phyloP scores from a whole-genome alignment of 1,140 invertebrate genomes.

The Bombus breviceps region DNA sequence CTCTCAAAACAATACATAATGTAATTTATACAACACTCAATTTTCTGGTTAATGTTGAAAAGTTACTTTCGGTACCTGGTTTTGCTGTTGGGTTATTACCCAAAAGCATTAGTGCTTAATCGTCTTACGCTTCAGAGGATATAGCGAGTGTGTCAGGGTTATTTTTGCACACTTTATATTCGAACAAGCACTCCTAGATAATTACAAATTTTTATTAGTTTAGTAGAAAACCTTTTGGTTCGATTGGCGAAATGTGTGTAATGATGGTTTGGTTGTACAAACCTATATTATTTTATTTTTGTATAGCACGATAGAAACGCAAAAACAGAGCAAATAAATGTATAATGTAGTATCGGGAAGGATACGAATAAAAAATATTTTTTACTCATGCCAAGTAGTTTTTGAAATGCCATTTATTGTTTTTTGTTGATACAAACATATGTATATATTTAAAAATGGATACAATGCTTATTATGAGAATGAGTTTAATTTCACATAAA shows the following conservation, averaged over 20 bases:
- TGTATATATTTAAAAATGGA: too few relatives aligned
- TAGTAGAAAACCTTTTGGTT: constrained; percentile 6
- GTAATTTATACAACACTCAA: neutral
- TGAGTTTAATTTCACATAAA: constrained; percentile 23
- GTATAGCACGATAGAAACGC: constrained; percentile 49
- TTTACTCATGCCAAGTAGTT: constrained; percentile 18
- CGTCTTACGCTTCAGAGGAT: constrained; percentile 44
- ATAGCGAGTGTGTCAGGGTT: constrained; percentile 20
- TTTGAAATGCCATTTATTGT: constrained; percentile 1
- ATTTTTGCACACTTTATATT: constrained; percentile 25
- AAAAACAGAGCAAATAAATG: constrained; percentile 57
- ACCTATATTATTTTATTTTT: constrained; percentile 59
- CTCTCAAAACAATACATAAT: neutral
- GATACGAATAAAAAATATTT: constrained; percentile 58
- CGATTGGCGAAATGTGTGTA: constrained; percentile 9
- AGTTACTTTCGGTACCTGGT: constrained; percentile 72
- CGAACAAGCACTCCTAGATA: constrained; percentile 26
- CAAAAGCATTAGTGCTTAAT: constrained; percentile 42
- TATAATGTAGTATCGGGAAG: constrained; percentile 44
- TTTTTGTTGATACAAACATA: neutral
- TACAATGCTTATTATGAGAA: neutral
- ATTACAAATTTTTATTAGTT: constrained; percentile 30
- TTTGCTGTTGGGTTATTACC: constrained; percentile 41
- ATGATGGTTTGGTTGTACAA: constrained; percentile 29
- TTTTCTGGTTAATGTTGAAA: constrained; percentile 32